phyloP scores from a whole-genome alignment of 1,140 invertebrate genomes.

The Halesus radiatus region DNA sequence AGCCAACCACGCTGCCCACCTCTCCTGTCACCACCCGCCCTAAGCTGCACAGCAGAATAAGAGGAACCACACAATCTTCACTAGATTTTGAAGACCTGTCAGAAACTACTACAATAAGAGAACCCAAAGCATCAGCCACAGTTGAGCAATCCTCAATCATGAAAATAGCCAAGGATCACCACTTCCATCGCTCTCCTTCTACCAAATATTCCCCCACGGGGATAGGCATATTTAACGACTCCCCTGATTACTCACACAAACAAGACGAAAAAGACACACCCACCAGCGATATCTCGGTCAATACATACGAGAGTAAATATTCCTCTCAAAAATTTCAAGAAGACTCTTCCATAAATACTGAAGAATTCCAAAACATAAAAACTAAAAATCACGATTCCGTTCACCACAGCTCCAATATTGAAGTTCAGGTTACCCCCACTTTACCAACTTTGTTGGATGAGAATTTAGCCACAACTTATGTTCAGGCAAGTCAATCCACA shows the following conservation, averaged over 20 bases:
- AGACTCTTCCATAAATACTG: constrained; percentile 1
- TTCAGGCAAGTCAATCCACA: constrained; percentile 46
- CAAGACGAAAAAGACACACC: constrained; percentile 71
- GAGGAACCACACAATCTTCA: constrained; percentile 61
- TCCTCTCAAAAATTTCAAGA: constrained; percentile 46
- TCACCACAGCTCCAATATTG: not conserved
- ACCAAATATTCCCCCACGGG: constrained; percentile 59
- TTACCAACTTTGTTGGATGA: constrained; percentile 39
- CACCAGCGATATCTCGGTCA: constrained; percentile 67
- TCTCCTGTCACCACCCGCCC: constrained; percentile 61
- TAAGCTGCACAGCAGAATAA: constrained; percentile 62
- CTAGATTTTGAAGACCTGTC: constrained; percentile 61
- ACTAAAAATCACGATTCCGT: not conserved
- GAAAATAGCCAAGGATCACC: constrained; percentile 64
- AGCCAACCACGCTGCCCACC: constrained; percentile 66
- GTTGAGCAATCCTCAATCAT: constrained; percentile 68
- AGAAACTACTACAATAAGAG: constrained; percentile 61
- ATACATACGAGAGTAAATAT: constrained; percentile 53
- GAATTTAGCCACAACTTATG: constrained; percentile 28
- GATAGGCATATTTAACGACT: constrained; percentile 62
- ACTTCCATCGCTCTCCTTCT: constrained; percentile 58
- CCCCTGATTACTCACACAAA: constrained; percentile 67
- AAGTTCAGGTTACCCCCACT: constrained; percentile 24
- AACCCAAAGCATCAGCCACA: constrained; percentile 57
- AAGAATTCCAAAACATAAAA: constrained; percentile 14